These are phyloP conservation scores for Cardiocondyla obscurior DNA, from an alignment of 1,140 invertebrate genomes.

Conservation along the genomic window DNA sequence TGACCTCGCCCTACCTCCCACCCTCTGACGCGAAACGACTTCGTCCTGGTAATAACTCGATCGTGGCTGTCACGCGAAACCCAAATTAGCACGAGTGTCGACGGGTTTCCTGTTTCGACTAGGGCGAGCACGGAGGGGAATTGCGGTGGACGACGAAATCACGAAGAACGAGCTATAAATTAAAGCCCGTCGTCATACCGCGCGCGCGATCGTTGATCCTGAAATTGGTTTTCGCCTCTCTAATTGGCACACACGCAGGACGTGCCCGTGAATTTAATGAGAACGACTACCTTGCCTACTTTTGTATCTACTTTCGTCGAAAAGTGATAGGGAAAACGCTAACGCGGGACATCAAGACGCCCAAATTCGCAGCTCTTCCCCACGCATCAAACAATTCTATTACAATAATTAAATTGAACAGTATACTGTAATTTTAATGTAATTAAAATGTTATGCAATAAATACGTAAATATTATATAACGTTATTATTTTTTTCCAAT, in stretches of 20 bases:
- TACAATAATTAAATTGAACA: not conserved
- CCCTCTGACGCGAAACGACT: conserved; percentile 30
- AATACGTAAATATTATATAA: not conserved
- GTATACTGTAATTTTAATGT: not conserved
- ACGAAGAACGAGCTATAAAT: conserved; percentile 76
- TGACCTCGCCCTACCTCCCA: no score
- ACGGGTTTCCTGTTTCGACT: conserved; percentile 72
- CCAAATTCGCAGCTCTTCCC: not conserved
- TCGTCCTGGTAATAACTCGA: conserved; percentile 70
- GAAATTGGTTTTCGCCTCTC: conserved; percentile 73
- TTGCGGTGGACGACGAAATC: conserved; percentile 69
- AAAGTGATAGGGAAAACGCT: conserved; percentile 9
- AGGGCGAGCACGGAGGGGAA: conserved; percentile 55
- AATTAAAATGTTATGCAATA: not conserved
- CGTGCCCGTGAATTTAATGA: conserved; percentile 71
- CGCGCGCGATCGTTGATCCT: conserved; percentile 69
- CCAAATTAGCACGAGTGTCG: conserved; percentile 71
- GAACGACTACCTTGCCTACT: conserved; percentile 56
- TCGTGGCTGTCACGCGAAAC: conserved; percentile 72
- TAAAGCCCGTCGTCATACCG: conserved; percentile 64
- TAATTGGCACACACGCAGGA: conserved; percentile 65
- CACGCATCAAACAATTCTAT: no score
- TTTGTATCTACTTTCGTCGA: not conserved
- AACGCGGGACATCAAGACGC: conserved; percentile 38
- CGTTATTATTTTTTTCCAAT: not conserved